Evolutionary conservation across 2,888 invertebrate species (phyloP).

Genomic region (Tenthredo notha): DNA sequence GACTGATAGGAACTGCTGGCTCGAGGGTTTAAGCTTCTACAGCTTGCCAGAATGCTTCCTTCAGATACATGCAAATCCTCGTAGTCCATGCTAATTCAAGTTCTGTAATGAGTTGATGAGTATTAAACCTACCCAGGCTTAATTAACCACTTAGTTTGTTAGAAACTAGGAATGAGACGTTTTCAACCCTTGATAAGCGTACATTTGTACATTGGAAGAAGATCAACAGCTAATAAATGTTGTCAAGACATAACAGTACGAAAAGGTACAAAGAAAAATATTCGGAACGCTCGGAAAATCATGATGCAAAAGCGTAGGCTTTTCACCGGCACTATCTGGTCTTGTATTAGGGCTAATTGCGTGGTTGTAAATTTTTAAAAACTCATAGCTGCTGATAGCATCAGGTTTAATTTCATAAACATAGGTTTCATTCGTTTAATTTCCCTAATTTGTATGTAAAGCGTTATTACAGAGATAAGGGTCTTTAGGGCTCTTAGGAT

Average conservation of each 20-base stretch:
- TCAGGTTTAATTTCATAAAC: constrained; percentile 17
- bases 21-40: not conserved
- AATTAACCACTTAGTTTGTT: constrained; percentile 1
- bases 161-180: not conserved
- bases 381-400: constrained; percentile 18
- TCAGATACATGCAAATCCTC: not conserved
- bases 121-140: not conserved
- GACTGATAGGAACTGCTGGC: not conserved
- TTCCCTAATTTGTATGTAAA: constrained; percentile 42
- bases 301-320: not conserved
- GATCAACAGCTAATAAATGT: not conserved
- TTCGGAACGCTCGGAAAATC: not conserved
- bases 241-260: not conserved
- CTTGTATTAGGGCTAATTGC: constrained; percentile 13
- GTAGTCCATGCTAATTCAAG: constrained; percentile 8
- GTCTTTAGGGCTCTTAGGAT: not conserved
- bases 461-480: constrained; percentile 42
- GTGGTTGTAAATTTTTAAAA: not conserved
- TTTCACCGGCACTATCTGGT: not conserved
- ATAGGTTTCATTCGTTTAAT: constrained; percentile 45
- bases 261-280: not conserved
- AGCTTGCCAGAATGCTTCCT: not conserved
- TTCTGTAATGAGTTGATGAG: constrained; percentile 15
- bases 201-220: not conserved
- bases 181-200: not conserved